Conservation (phyloP, 2,113 vertebrate species). For the Cyrtonyx montezumae region DNA sequence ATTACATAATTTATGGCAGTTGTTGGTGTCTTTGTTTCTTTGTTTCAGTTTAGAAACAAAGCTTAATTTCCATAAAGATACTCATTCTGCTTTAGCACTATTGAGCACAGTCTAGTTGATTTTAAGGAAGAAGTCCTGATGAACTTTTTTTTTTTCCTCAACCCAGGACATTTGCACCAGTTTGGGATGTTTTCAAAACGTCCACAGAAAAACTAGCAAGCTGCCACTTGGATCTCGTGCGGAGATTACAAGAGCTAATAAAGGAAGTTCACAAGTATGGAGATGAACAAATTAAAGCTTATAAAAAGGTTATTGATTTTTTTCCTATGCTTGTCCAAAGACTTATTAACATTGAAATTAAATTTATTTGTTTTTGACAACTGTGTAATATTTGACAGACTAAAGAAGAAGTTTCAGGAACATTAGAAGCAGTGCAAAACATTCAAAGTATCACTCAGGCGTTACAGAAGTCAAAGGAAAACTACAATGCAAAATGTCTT, state of each 20-base stretch:
- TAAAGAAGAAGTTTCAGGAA: slow-evolving; percentile 96
- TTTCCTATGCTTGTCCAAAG: neutral
- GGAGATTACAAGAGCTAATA: slow-evolving; percentile 95
- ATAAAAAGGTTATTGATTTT: slow-evolving; percentile 90
- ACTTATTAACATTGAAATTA: neutral
- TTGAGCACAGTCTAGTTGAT: neutral
- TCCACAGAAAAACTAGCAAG: slow-evolving; percentile 94
- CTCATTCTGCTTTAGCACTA: neutral
- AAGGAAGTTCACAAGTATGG: slow-evolving; percentile 98
- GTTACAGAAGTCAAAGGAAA: slow-evolving; percentile 96
- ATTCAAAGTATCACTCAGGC: slow-evolving; percentile 94
- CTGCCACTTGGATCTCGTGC: slow-evolving; percentile 95
- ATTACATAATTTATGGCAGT: neutral
- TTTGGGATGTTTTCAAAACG: slow-evolving; percentile 96
- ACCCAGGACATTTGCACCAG: slow-evolving; percentile 92
- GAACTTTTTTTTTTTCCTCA: neutral
- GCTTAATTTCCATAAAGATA: neutral
- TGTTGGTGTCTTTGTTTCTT: neutral
- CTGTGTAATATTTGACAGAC: slow-evolving; percentile 81
- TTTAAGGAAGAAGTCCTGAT: neutral
- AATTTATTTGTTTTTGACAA: slow-evolving; percentile 45
- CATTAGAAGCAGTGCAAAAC: slow-evolving; percentile 94
- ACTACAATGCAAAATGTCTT: slow-evolving; percentile 91
- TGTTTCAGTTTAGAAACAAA: neutral
- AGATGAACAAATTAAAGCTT: slow-evolving; percentile 95